Conservation (phyloP, 2,113 vertebrate genomes). For the Platichthys stellatus region DNA sequence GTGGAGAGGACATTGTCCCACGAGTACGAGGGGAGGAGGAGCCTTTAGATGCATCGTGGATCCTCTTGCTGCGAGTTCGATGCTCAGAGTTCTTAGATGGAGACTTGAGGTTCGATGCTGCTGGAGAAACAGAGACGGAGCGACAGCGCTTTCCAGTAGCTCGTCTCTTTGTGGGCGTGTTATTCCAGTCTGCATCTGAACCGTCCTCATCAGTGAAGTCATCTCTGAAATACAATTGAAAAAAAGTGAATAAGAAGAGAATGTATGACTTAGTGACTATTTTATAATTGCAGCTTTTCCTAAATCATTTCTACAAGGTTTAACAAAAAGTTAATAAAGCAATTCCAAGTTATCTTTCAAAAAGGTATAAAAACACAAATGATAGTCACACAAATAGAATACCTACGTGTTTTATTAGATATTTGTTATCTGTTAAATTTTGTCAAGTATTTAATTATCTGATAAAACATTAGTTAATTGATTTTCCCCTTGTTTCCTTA, state of each 20-base stretch:
- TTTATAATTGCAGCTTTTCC: no score
- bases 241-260: no score
- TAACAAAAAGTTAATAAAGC: not conserved
- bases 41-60: not conserved
- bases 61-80: slow-evolving; percentile 24
- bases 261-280: no score
- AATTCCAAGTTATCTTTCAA: not conserved
- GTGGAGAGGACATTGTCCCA: slow-evolving; percentile 10
- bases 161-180: slow-evolving; percentile 26
- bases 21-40: not conserved
- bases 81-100: slow-evolving; percentile 1
- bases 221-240: slow-evolving; percentile 20
- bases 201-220: slow-evolving; percentile 35
- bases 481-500: no score
- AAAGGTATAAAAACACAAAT: no score
- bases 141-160: not conserved
- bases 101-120: slow-evolving; percentile 16
- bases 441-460: no score
- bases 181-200: slow-evolving; percentile 31
- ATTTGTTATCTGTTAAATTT: no score
- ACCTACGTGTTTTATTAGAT: no score
- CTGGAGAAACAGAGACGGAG: slow-evolving; percentile 20
- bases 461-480: no score
- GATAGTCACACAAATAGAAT: no score
- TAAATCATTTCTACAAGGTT: not conserved